A percentile compares a stretch with the other conserved stretches of the same genome.
Evolutionary conservation across 1,140 invertebrate genomes (phyloP).

Genomic region (Caerostris extrusa): DNA sequence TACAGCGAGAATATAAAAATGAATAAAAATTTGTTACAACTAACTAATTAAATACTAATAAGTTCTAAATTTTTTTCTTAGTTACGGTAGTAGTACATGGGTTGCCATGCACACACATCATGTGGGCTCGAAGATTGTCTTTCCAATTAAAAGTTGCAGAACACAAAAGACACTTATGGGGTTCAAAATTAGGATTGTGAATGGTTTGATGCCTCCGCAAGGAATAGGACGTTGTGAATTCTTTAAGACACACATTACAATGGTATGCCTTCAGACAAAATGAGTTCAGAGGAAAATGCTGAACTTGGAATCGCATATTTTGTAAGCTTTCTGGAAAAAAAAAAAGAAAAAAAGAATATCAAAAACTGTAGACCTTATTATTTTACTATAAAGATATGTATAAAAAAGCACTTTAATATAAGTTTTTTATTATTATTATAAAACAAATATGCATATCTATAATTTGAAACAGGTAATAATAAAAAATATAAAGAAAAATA

Average conservation of each 20-base stretch:
- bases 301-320: conserved; percentile 33
- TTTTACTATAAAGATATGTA: no score
- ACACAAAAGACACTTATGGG: conserved; percentile 66
- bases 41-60: neutral
- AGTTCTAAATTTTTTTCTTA: neutral
- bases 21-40: no score
- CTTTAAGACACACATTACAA: conserved; percentile 70
- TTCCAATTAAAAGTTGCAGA: conserved; percentile 70
- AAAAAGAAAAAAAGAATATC: neutral
- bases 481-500: neutral
- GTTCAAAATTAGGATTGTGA: conserved; percentile 75
- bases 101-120: conserved; percentile 71
- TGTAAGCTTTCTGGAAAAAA: conserved; percentile 33
- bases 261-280: conserved; percentile 49
- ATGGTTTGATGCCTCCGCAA: conserved; percentile 73
- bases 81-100: neutral
- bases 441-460: neutral
- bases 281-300: neutral
- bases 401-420: no score
- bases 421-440: neutral
- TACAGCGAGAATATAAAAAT: no score
- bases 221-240: conserved; percentile 73
- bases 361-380: neutral
- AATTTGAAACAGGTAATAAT: neutral
- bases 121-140: conserved; percentile 76